Evolutionary conservation across 2,113 vertebrate genomes (phyloP).

Genomic region (Addax nasomaculatus): DNA sequence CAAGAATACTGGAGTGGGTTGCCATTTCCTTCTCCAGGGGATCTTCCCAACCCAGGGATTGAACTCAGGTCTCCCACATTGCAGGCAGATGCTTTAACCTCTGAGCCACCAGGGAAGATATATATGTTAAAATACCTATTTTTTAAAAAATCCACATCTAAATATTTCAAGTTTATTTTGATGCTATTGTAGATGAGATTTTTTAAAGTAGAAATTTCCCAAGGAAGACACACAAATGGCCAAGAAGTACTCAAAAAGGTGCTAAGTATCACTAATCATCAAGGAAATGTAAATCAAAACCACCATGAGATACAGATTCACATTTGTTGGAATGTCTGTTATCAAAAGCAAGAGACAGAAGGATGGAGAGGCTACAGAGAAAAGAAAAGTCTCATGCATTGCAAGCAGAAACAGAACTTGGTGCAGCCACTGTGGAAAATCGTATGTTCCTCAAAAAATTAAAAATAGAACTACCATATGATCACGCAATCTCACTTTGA

Average conservation of each 20-base stretch:
- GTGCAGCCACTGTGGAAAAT: neutral
- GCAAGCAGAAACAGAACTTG: neutral
- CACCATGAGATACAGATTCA: neutral
- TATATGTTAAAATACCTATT: neutral
- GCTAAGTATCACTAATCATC: neutral
- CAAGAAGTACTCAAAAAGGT: neutral
- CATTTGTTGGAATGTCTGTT: neutral
- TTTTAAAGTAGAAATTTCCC: neutral
- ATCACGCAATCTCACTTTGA: neutral
- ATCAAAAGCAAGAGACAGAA: neutral
- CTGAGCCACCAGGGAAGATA: no score
- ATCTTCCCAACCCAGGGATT: no score
- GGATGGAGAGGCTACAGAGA: neutral
- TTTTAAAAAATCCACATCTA: neutral
- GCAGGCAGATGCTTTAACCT: no score
- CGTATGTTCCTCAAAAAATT: neutral
- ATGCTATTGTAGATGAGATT: neutral
- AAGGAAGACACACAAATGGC: neutral
- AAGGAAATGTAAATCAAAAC: neutral
- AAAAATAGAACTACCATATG: neutral
- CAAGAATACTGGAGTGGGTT: no score
- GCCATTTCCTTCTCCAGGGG: no score
- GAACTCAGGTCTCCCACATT: no score
- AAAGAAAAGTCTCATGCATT: neutral
- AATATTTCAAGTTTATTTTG: neutral